Percentiles rank a stretch among this genome's conserved stretches.
phyloP scores from a whole-genome alignment of 2,888 invertebrate species.

The Euzophera pinguis region DNA sequence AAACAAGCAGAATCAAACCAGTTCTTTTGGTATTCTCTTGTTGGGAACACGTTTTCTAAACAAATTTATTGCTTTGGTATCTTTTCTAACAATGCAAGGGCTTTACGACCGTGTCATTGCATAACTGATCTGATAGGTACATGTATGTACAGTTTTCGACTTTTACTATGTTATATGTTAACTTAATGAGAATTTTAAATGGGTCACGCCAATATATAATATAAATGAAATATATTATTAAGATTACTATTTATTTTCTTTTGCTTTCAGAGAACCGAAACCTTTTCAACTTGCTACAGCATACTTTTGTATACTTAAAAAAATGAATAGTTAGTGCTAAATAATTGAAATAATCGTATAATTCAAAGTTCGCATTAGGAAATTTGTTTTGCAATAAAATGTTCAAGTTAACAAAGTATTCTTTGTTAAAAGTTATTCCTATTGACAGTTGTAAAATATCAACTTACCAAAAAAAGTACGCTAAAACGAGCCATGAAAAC shows the following conservation, averaged over 20 bases:
- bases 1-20: constrained; percentile 6
- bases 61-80: constrained; percentile 13
- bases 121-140: constrained; percentile 6
- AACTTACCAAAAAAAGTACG: constrained; percentile 25
- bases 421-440: not conserved
- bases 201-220: not conserved
- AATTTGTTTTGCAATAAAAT: no score
- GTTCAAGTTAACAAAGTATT: no score
- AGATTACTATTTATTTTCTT: no score
- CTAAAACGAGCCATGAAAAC: constrained; percentile 26
- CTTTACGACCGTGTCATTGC: constrained; percentile 9
- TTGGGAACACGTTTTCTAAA: constrained; percentile 11
- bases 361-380: no score
- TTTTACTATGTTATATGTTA: not conserved
- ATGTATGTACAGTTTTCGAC: not conserved
- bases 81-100: constrained; percentile 3
- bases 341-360: no score
- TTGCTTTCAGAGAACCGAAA: no score
- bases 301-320: no score
- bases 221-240: no score
- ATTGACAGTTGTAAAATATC: constrained; percentile 10
- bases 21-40: constrained; percentile 9
- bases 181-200: not conserved
- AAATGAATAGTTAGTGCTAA: no score
- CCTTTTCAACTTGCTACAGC: no score